Percentiles rank a stretch among this genome's conserved stretches.
Conservation (phyloP, 2,888 invertebrate species). For the Eupithecia tripunctaria region DNA sequence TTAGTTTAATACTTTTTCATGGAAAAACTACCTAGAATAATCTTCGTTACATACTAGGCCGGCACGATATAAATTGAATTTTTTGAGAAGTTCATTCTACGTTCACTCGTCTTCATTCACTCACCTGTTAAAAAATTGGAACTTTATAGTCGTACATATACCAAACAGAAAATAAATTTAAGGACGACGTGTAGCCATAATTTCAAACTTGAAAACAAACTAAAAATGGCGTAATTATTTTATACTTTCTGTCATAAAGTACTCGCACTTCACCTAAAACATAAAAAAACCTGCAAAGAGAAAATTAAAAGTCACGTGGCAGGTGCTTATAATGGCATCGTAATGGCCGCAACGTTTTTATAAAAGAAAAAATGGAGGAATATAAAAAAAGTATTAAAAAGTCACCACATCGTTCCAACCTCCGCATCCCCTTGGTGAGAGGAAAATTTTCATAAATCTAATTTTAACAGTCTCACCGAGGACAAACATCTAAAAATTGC, state of each 20-base stretch:
- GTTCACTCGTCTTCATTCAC: too few relatives aligned
- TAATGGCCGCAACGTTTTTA: conserved; percentile 52
- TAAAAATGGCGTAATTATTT: not conserved
- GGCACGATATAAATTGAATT: too few relatives aligned
- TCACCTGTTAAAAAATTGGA: too few relatives aligned
- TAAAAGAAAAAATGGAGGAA: conserved; percentile 46
- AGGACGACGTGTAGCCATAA: too few relatives aligned
- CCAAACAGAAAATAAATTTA: too few relatives aligned
- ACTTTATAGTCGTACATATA: too few relatives aligned
- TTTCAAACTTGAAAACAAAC: not conserved
- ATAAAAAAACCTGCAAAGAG: conserved; percentile 23
- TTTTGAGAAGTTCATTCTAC: too few relatives aligned
- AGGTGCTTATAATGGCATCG: conserved; percentile 54
- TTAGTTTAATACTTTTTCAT: too few relatives aligned
- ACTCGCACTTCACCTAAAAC: conserved; percentile 15
- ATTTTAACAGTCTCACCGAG: conserved; percentile 54
- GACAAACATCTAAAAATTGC: conserved; percentile 49
- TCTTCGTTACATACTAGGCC: too few relatives aligned
- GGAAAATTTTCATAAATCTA: conserved; percentile 60
- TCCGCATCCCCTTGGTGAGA: conserved; percentile 46
- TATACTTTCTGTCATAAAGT: not conserved
- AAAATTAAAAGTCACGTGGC: conserved; percentile 46
- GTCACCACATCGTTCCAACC: conserved; percentile 61
- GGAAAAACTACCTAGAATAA: too few relatives aligned
- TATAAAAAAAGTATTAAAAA: conserved; percentile 64